Base-by-base conservation (phyloP, 1,140 invertebrate genomes). In the Lasaia peninsularis region DNA sequence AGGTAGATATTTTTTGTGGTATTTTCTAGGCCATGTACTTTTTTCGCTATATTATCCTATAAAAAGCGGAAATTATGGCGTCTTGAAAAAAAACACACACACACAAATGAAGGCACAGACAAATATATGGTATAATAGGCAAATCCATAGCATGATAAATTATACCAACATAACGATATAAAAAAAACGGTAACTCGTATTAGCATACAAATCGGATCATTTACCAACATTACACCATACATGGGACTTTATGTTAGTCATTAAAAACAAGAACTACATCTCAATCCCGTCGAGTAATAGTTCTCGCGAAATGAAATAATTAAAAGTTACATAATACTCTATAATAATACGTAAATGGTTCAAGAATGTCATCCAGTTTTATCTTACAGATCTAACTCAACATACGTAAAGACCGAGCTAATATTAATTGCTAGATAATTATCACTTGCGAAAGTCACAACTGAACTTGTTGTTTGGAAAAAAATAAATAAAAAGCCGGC, bases 281-380 rank as follows among this genome's bases (percentile, higher is more conserved):
- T 40, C 16, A 40, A 40, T 40, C 37, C 37, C 35, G 16, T 9
- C 12, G 9, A 40, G 12, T 40, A 40, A 40, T 40, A 12, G 35
- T 40, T 40, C 35, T 14, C 37, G 37, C 14, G 37, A 40, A 40
- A 40, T 40, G 37, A 40, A 40, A 40, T 40, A 40, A 40, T 40
- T 40, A 40, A 40, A 18, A 8, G 35, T 40, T 40, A 40, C 14
- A 40, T 40, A 40, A 40, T 40, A 40, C 35, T 28, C 5, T 4
- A 28, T 28, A 28, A 28, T 28, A 3, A 40, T 16, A 40, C 35
- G 16, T 40, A 40, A 9, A 40, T 16, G 35, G 14, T 18, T 2
- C 12, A 18, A 16, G 35, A 40, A 40, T 40, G 35, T 16, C 35
- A 40, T 40, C 35, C 16, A 40, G 35, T 40, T 40, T 40, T 18